A percentile compares a stretch with the other conserved stretches of the same genome.
Evolutionary conservation across 1,140 invertebrate species (phyloP).

Genomic region (Drosophila sturtevanti): DNA sequence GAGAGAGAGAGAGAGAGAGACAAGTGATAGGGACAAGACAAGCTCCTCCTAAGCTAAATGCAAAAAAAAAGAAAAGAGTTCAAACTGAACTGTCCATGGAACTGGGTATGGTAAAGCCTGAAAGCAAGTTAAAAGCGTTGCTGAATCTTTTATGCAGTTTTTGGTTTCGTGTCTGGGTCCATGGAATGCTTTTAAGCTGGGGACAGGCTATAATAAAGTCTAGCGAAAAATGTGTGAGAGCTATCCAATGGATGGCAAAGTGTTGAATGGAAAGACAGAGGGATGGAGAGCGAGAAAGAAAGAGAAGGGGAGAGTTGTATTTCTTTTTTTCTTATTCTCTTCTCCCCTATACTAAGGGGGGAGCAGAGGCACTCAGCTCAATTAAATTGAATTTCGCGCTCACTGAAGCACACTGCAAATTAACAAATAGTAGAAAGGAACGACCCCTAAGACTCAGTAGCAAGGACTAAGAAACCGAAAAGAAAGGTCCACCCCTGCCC

Average conservation of each 20-base stretch:
- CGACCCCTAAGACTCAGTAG: neutral
- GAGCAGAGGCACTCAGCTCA: constrained; percentile 72
- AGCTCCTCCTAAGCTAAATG: constrained; percentile 34
- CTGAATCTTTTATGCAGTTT: constrained; percentile 78
- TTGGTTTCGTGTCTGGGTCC: constrained; percentile 43
- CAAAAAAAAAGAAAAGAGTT: neutral
- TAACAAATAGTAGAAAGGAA: constrained; percentile 66
- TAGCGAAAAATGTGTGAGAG: constrained; percentile 76
- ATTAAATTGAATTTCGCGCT: constrained; percentile 81
- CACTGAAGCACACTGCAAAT: constrained; percentile 80
- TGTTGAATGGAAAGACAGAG: neutral
- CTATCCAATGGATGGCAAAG: constrained; percentile 23
- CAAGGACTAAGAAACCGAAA: constrained; percentile 24
- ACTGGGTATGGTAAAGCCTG: constrained; percentile 2
- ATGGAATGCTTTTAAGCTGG: constrained; percentile 71
- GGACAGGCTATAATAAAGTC: constrained; percentile 76
- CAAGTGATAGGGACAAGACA: constrained; percentile 16
- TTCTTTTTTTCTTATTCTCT: neutral
- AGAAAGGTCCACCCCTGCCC: constrained; percentile 40
- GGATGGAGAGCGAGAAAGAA: constrained; percentile 1
- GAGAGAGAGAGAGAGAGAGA: neutral
- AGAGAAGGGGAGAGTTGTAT: constrained; percentile 11
- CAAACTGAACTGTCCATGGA: neutral
- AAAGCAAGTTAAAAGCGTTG: constrained; percentile 77
- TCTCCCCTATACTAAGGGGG: neutral